Evolutionary conservation across 2,797 vertebrate species (phyloP).

Genomic region (Galaxias olidus): DNA sequence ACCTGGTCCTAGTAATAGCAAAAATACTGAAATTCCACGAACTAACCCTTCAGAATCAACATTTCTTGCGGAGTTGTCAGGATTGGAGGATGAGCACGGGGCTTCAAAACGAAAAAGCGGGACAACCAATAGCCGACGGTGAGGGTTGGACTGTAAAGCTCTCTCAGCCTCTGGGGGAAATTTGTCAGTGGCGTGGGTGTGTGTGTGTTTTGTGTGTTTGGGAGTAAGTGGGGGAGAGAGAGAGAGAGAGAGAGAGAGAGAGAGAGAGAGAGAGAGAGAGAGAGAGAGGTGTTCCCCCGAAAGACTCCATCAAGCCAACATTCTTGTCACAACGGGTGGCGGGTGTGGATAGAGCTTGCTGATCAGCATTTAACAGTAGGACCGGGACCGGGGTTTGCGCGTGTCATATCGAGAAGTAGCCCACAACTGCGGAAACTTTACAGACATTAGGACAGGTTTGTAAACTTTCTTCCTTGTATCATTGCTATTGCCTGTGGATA

Average conservation of each 20-base stretch:
- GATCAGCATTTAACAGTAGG: no score
- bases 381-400: no score
- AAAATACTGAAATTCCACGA: no score
- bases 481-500: not conserved
- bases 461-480: conserved; percentile 10
- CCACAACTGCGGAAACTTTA: conserved; percentile 48
- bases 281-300: conserved; percentile 54
- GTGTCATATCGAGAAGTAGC: no score
- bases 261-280: conserved; percentile 12
- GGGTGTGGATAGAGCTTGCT: conserved; percentile 9
- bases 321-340: conserved; percentile 54
- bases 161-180: not conserved
- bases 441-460: conserved; percentile 55
- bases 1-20: no score
- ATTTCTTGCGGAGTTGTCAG: no score
- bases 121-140: not conserved
- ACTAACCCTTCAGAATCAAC: no score
- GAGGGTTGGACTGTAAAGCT: not conserved
- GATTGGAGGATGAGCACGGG: no score
- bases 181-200: not conserved
- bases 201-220: no score
- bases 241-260: not conserved
- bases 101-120: not conserved
- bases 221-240: not conserved
- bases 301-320: conserved; percentile 48